A percentile compares a stretch with the other conserved stretches of the same genome.
Evolutionary conservation across 2,888 invertebrate species (phyloP).

Genomic region (Leistus spinibarbis): DNA sequence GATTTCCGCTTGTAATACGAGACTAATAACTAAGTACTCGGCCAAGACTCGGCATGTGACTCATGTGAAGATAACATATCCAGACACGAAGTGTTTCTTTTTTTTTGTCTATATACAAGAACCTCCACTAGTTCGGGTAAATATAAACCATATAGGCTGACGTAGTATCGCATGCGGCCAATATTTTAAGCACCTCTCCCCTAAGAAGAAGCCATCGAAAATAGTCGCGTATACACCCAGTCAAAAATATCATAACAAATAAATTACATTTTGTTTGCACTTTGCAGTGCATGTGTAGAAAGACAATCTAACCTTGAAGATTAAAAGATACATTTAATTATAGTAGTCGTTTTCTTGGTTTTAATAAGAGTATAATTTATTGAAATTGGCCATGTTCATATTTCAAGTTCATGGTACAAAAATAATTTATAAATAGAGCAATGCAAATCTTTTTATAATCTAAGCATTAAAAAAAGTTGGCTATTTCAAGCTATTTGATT

Average conservation of each 20-base stretch:
- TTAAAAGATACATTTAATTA: not conserved
- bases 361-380: not conserved
- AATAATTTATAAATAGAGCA: too few species aligned
- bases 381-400: too few species aligned
- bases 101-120: not conserved
- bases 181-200: slow-evolving; percentile 29
- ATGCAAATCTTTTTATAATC: too few species aligned
- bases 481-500: too few species aligned
- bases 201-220: slow-evolving; percentile 17
- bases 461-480: too few species aligned
- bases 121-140: not conserved
- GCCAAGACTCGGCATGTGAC: not conserved
- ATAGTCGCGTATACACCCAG: not conserved
- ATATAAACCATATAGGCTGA: not conserved
- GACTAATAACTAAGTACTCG: not conserved
- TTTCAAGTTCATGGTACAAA: too few species aligned
- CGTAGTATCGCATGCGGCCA: not conserved
- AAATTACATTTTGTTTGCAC: not conserved
- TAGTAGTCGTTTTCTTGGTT: not conserved
- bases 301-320: slow-evolving; percentile 2
- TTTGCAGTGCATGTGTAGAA: not conserved
- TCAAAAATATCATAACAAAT: slow-evolving; percentile 6
- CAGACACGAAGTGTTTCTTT: not conserved
- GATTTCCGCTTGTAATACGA: slow-evolving; percentile 7
- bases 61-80: not conserved